Evolutionary conservation across 2,888 invertebrate species (phyloP).

Genomic region (Luperina testacea): DNA sequence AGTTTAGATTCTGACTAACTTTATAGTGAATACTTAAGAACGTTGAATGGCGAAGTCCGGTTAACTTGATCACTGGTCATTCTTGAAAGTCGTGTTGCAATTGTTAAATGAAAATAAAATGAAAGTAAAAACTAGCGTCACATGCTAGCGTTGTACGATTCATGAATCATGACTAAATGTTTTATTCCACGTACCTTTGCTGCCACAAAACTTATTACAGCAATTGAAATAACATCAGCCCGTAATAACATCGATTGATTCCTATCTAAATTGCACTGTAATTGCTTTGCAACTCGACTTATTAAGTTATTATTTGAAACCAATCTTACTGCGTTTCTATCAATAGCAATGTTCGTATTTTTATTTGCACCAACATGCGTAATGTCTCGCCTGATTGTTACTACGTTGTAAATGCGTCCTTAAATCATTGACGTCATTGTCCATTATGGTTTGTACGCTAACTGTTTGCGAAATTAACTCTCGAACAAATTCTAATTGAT

Average conservation of each 20-base stretch:
- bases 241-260: constrained; percentile 39
- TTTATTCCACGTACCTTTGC: constrained; percentile 2
- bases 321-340: constrained; percentile 12
- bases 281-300: constrained; percentile 17
- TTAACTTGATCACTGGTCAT: neutral
- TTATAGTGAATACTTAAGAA: neutral
- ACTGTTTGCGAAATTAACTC: constrained; percentile 35
- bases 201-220: constrained; percentile 27
- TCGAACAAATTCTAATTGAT: constrained; percentile 53
- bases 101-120: neutral
- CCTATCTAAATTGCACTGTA: constrained; percentile 48
- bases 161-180: neutral
- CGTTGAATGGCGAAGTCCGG: neutral
- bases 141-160: neutral
- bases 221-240: neutral
- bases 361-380: constrained; percentile 22
- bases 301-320: constrained; percentile 38
- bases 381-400: constrained; percentile 11
- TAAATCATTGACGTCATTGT: constrained; percentile 5
- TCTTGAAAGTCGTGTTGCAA: constrained; percentile 8
- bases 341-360: constrained; percentile 14
- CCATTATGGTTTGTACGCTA: constrained; percentile 15
- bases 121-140: neutral
- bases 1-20: neutral
- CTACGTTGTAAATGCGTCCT: constrained; percentile 17